Conservation (phyloP, 64 coral and sea anemone genomes). For the Porites australiensis region DNA sequence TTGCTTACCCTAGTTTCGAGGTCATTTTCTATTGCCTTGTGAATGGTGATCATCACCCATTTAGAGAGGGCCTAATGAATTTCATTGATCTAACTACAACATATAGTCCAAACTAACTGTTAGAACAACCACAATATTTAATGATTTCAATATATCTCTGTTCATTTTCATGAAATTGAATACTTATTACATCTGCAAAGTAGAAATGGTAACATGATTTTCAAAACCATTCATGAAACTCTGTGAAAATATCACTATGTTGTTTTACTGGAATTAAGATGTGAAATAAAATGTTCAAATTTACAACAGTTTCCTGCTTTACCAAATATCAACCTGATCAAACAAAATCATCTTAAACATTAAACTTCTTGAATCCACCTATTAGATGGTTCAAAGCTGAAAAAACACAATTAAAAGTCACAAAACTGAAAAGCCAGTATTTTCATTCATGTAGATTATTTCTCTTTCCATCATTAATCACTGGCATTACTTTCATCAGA, state of each 20-base stretch:
- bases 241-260: too few species aligned
- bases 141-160: background rate
- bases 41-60: conserved; percentile 40
- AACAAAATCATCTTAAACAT: too few species aligned
- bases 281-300: conserved; percentile 7
- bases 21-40: conserved; percentile 27
- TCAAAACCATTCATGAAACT: too few species aligned
- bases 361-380: too few species aligned
- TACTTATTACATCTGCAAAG: too few species aligned
- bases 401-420: background rate
- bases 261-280: too few species aligned
- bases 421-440: background rate
- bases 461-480: background rate
- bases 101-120: conserved; percentile 34
- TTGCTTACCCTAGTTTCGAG: conserved; percentile 40
- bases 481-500: conserved; percentile 36
- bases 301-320: background rate
- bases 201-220: too few species aligned
- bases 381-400: too few species aligned
- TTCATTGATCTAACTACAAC: conserved; percentile 33
- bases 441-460: too few species aligned
- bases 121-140: background rate
- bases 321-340: background rate
- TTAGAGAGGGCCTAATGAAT: conserved; percentile 33
- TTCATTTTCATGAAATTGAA: conserved; percentile 3